Percentiles rank a stretch among this genome's conserved stretches.
Conservation (phyloP, 2,113 vertebrate species). For the Seriola aureovittata region DNA sequence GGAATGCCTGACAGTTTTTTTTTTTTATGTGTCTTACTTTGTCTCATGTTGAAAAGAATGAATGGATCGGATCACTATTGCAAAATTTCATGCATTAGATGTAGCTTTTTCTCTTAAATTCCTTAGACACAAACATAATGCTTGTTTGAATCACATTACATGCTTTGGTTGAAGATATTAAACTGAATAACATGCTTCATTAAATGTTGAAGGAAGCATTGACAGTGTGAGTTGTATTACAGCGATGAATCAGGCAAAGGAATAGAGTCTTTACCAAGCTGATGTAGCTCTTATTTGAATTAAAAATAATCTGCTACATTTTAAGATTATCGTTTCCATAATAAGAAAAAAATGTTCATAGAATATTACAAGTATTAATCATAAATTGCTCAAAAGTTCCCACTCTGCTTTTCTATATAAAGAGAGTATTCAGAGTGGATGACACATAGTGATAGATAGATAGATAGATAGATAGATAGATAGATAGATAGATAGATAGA, state of each 20-base stretch:
- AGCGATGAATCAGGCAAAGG: background rate
- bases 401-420: background rate
- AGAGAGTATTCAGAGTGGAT: background rate
- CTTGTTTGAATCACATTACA: slow-evolving; percentile 5
- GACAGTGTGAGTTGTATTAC: background rate
- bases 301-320: background rate
- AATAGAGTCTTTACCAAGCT: background rate
- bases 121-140: background rate
- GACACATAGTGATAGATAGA: background rate
- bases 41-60: background rate
- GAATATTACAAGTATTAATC: background rate
- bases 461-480: too few species aligned
- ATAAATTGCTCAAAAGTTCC: too few species aligned
- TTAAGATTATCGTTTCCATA: background rate
- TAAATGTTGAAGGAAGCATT: slow-evolving; percentile 6
- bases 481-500: too few species aligned
- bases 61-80: background rate
- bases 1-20: background rate
- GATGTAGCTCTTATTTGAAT: background rate
- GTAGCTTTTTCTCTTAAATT: background rate
- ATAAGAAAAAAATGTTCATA: background rate
- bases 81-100: background rate
- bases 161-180: background rate
- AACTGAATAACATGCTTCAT: background rate
- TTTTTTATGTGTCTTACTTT: background rate